Evolutionary conservation across 2,797 vertebrate species (phyloP).

Genomic region (Dryobates pubescens): DNA sequence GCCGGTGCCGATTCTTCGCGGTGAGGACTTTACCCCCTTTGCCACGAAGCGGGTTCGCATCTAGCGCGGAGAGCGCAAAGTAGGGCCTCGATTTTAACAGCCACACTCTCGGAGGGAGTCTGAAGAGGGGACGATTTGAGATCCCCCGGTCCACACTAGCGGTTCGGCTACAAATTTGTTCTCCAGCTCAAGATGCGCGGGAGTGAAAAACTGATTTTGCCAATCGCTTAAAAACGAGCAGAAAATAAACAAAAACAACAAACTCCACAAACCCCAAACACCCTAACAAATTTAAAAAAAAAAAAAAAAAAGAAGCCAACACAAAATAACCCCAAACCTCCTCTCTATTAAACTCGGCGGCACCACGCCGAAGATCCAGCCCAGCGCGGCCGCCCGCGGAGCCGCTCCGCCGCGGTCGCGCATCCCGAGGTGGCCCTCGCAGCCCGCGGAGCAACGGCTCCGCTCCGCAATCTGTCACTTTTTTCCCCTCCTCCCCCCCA

Average conservation of each 20-base stretch:
- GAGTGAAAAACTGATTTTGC: not conserved
- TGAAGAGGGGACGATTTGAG: not conserved
- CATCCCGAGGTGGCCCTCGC: not conserved
- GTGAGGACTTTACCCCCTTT: not conserved
- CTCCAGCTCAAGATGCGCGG: not conserved
- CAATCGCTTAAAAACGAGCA: not conserved
- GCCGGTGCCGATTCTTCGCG: not conserved
- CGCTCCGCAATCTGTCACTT: constrained; percentile 91
- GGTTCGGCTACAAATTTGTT: not conserved
- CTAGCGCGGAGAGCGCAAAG: not conserved
- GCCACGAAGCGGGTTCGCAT: not conserved
- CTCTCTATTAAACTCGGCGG: not conserved
- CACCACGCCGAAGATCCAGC: not conserved
- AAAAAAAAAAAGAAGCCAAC: not conserved
- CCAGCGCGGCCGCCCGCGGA: constrained; percentile 43
- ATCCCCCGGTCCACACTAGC: no score
- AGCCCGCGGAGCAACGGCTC: constrained; percentile 82
- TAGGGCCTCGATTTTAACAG: not conserved
- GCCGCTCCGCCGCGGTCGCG: not conserved
- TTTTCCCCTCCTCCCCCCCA: constrained; percentile 52
- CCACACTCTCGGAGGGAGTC: no score
- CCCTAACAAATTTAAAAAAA: not conserved
- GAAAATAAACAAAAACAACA: not conserved
- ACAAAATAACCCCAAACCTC: no score
- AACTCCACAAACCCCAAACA: not conserved